These are phyloP conservation scores for Margarornis squamiger DNA, from an alignment of 2,797 vertebrate genomes.

Conservation along the genomic window DNA sequence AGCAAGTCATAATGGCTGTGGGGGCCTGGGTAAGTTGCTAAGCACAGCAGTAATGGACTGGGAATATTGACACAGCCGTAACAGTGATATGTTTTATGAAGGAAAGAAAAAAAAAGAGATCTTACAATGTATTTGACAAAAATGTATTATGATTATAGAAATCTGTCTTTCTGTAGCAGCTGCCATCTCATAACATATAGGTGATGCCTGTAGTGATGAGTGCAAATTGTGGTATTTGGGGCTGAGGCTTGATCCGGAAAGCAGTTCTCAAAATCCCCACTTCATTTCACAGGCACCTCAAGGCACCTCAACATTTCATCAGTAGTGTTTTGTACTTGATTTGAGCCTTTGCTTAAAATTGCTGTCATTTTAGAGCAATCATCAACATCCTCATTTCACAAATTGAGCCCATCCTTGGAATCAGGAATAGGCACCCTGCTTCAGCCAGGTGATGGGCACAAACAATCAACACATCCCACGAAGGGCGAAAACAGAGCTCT, in stretches of 20 bases:
- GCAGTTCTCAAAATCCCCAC: not conserved
- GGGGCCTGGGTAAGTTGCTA: not conserved
- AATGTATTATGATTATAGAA: not conserved
- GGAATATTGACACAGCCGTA: not conserved
- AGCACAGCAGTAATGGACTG: not conserved
- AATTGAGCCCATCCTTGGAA: not conserved
- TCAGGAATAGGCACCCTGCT: not conserved
- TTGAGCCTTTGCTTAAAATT: not conserved
- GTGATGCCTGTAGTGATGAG: not conserved
- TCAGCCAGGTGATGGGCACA: not conserved
- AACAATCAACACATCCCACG: not conserved
- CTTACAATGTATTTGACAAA: not conserved
- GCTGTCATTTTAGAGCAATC: not conserved
- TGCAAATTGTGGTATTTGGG: not conserved
- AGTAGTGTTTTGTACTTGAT: not conserved
- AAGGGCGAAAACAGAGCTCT: not conserved
- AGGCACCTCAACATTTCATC: not conserved
- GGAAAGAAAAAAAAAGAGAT: not conserved
- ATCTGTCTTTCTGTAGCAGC: not conserved
- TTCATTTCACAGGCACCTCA: not conserved
- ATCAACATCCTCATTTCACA: not conserved
- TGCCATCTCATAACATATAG: not conserved
- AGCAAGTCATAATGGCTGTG: not conserved
- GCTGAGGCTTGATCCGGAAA: not conserved
- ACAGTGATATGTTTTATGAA: not conserved